Percentiles rank a stretch among this genome's conserved stretches.
phyloP scores from a whole-genome alignment of 1,140 invertebrate genomes.

The Goniozus legneri region DNA sequence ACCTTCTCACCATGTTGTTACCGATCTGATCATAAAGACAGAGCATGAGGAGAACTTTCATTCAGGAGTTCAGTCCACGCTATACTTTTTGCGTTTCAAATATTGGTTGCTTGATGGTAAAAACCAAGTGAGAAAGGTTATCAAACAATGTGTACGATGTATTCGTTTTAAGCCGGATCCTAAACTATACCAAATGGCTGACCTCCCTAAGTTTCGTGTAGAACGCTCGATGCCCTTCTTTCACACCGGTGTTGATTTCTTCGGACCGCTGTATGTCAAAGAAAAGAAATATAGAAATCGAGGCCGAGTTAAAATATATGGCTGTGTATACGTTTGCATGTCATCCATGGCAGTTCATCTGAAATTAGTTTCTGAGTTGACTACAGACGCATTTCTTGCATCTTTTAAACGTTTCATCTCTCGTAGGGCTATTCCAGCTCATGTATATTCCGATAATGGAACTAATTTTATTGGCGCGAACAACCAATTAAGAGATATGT shows the following conservation, averaged over 20 bases:
- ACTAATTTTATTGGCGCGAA: neutral
- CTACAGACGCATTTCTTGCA: neutral
- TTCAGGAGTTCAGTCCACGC: constrained; percentile 23
- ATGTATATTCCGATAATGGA: neutral
- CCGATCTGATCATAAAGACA: constrained; percentile 16
- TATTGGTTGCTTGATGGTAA: constrained; percentile 18
- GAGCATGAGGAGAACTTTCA: constrained; percentile 33
- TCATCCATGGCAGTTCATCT: neutral
- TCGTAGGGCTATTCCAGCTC: neutral
- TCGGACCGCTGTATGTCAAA: neutral
- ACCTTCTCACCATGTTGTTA: constrained; percentile 19
- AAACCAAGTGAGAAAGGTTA: neutral
- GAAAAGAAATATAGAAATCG: no score
- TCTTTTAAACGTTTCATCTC: neutral
- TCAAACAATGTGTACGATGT: constrained; percentile 4
- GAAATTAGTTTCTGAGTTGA: neutral
- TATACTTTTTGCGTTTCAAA: constrained; percentile 6
- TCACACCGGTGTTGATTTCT: neutral
- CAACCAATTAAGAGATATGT: neutral
- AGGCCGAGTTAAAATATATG: neutral
- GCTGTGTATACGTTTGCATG: neutral
- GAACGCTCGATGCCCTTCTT: neutral
- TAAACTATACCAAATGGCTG: neutral
- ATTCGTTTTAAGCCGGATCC: neutral
- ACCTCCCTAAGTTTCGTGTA: neutral